Evolutionary conservation across 1,140 invertebrate species (phyloP).

Genomic region (Stenopsyche tienmushanensis): DNA sequence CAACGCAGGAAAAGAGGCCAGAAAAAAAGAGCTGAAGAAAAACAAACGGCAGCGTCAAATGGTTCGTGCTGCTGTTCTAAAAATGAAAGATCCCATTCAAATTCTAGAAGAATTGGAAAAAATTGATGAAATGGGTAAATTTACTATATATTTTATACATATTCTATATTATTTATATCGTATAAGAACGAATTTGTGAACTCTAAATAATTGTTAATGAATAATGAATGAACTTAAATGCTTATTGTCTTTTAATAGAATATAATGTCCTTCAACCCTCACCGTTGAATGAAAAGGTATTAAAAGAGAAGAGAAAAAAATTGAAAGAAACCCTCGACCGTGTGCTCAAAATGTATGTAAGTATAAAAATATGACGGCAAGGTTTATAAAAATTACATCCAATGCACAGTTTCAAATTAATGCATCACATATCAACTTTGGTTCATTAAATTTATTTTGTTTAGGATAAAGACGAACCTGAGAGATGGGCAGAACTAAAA

Average conservation of each 20-base stretch:
- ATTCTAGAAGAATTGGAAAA: constrained; percentile 95
- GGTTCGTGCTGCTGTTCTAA: constrained; percentile 93
- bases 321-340: constrained; percentile 92
- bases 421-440: neutral
- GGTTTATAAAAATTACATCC: neutral
- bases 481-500: constrained; percentile 89
- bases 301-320: constrained; percentile 96
- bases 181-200: too few relatives aligned
- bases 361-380: constrained; percentile 53
- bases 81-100: constrained; percentile 95
- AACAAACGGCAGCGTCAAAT: constrained; percentile 96
- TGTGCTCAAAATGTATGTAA: constrained; percentile 94
- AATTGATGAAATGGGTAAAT: constrained; percentile 94
- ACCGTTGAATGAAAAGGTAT: constrained; percentile 92
- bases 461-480: constrained; percentile 94
- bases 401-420: neutral
- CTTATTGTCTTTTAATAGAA: constrained; percentile 63
- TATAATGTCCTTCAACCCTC: constrained; percentile 93
- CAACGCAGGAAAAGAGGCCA: constrained; percentile 97
- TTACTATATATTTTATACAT: constrained; percentile 15
- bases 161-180: constrained; percentile 22
- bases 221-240: neutral
- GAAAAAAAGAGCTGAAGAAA: constrained; percentile 97
- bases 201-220: constrained; percentile 12
- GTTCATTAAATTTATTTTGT: constrained; percentile 37